Evolutionary conservation across 2,888 invertebrate genomes (phyloP).

Genomic region (Sarcophaga subvicina): DNA sequence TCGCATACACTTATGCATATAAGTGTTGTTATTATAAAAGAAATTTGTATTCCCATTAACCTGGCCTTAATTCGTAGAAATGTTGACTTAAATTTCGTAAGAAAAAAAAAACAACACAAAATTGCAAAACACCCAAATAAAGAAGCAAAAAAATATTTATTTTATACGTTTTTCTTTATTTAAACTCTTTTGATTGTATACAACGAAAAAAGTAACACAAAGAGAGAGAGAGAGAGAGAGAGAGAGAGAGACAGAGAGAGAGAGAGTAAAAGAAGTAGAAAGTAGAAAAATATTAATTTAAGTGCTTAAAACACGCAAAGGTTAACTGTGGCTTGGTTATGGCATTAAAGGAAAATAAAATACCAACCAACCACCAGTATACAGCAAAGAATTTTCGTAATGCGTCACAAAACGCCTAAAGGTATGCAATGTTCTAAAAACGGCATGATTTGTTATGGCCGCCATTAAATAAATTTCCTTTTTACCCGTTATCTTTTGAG

Average conservation of each 20-base stretch:
- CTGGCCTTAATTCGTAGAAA: not conserved
- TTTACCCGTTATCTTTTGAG: too few species aligned
- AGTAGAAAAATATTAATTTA: constrained; percentile 7
- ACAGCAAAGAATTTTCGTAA: not conserved
- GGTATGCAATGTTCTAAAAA: constrained; percentile 27
- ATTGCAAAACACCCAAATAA: too few species aligned
- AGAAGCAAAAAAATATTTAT: not conserved
- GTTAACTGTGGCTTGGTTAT: constrained; percentile 26
- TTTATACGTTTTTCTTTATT: constrained; percentile 4
- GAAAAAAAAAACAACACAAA: too few species aligned
- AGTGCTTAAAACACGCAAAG: constrained; percentile 59
- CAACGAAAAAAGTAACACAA: not conserved
- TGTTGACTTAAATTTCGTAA: not conserved
- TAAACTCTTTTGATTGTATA: not conserved
- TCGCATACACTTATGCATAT: too few species aligned
- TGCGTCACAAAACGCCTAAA: constrained; percentile 46
- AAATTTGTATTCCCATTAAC: not conserved
- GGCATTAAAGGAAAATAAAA: not conserved
- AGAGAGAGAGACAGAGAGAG: too few species aligned
- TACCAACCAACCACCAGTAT: too few species aligned
- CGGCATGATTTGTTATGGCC: not conserved
- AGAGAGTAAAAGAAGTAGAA: too few species aligned
- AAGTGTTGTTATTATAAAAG: not conserved
- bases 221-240: too few species aligned
- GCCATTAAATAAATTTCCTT: not conserved